phyloP scores from a whole-genome alignment of 2,113 vertebrate species.

The Nannobrachium achirus region DNA sequence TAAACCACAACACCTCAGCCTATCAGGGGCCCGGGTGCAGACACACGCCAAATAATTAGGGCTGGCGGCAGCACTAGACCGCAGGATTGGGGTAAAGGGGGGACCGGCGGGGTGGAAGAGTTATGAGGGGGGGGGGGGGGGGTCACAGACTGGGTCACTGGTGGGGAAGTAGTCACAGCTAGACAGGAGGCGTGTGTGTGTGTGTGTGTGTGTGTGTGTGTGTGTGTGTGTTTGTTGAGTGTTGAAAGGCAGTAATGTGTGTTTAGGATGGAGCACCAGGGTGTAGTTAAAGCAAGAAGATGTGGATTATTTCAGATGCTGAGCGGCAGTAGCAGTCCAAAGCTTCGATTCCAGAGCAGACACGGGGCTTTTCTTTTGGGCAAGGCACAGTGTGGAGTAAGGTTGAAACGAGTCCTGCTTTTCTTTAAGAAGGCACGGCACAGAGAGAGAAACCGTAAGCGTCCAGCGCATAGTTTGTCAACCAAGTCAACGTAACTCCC shows the following conservation, averaged over 20 bases:
- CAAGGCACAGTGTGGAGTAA: too few relatives aligned
- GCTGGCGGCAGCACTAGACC: slow-evolving; percentile 66
- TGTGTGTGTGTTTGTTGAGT: not conserved
- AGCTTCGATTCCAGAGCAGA: not conserved
- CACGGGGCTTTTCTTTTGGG: not conserved
- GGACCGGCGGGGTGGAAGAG: slow-evolving; percentile 7
- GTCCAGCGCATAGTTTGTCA: slow-evolving; percentile 46
- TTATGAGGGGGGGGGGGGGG: slow-evolving; percentile 26
- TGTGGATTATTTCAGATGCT: slow-evolving; percentile 6
- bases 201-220: slow-evolving; percentile 2
- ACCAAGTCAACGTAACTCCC: not conserved
- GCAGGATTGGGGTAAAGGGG: slow-evolving; percentile 45
- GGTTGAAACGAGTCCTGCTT: not conserved
- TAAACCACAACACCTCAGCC: slow-evolving; percentile 75
- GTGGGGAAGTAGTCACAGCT: slow-evolving; percentile 42
- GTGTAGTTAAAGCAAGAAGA: slow-evolving; percentile 18
- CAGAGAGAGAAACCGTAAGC: too few relatives aligned
- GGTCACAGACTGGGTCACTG: slow-evolving; percentile 50
- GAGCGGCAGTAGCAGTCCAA: not conserved
- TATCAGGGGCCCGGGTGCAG: slow-evolving; percentile 68
- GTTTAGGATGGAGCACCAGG: not conserved
- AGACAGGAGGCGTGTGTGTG: not conserved
- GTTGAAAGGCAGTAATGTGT: not conserved
- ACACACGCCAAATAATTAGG: slow-evolving; percentile 77
- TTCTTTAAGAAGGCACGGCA: too few relatives aligned